Percentiles rank a stretch among this genome's conserved stretches.
phyloP scores from a whole-genome alignment of 1,140 invertebrate genomes.

The Meloidogyne hapla region DNA sequence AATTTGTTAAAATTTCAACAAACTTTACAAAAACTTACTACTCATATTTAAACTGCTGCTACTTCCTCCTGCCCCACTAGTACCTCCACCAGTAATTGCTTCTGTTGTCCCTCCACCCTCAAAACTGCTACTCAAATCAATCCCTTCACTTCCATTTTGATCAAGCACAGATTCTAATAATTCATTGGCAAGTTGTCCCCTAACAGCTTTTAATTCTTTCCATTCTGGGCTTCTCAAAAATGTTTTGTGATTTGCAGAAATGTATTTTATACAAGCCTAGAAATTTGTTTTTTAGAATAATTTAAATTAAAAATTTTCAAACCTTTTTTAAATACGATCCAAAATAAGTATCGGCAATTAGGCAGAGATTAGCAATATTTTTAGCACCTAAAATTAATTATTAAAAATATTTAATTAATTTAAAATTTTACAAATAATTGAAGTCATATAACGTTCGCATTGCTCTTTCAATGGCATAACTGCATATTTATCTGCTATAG shows the following conservation, averaged over 20 bases:
- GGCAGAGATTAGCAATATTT: conserved; percentile 45
- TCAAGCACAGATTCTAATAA: conserved; percentile 39
- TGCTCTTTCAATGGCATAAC: conserved; percentile 56
- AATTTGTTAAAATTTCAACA: background rate
- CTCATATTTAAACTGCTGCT: background rate
- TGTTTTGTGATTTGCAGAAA: conserved; percentile 32
- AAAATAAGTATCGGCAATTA: conserved; percentile 60
- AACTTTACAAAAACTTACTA: background rate
- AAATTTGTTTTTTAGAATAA: conserved; percentile 1
- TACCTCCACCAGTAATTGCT: background rate
- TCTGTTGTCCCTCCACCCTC: conserved; percentile 11
- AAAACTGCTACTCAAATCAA: conserved; percentile 12
- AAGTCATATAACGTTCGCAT: conserved; percentile 51
- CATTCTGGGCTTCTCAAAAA: conserved; percentile 37
- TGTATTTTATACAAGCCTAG: conserved; percentile 36
- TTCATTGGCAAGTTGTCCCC: conserved; percentile 35
- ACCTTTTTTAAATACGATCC: conserved; percentile 40
- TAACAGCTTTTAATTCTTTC: conserved; percentile 33
- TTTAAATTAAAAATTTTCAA: background rate
- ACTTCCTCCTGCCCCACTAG: background rate
- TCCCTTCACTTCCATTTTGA: conserved; percentile 8
- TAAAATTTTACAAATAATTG: conserved; percentile 30
- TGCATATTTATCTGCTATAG: conserved; percentile 60
- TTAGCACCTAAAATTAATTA: conserved; percentile 37
- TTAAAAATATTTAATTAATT: background rate